Evolutionary conservation across 2,113 vertebrate species (phyloP), one percentile per base, ranked within the genome.

Genomic region (Heloderma charlesbogerti): DNA sequence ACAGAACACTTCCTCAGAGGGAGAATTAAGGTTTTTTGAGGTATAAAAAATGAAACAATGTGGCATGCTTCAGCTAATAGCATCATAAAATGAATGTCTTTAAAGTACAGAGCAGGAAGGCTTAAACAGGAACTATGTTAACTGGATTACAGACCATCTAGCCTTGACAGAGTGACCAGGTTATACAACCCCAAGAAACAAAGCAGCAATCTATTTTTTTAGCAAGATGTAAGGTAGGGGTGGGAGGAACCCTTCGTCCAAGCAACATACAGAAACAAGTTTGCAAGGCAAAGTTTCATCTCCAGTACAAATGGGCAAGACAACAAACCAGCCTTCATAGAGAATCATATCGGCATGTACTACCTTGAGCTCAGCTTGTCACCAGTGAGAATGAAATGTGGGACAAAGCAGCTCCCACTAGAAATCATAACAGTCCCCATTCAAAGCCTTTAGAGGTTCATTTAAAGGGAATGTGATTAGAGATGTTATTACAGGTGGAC

Each of bases 401-500:
- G 57, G 20, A 60, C 40, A 69, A 51, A 67, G 10, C 40, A 67
- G n/a, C 9, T 84, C 79, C 88, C 22, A 0, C 8, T 0, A 92
- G 89, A 93, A 91, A 88, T 95, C 90, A 96, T 94, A 96, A 95
- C 95, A 80, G 89, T 0, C 0, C 78, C 91, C 89, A 96, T 97
- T 97, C 92, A 96, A 86, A 1, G 0, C 88, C 16, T 87, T 72
- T 88, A 63, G 0, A 0, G 72, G 82, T 94, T 94, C 93, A 91
- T 75, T 90, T 54, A 87, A 83, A 94, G 88, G 90, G 91, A 91
- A 93, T 94, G 91, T 0, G 6, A 57, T 51, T 34, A 0, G 89
- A 91, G 92, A 92, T 97, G 95, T 97, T 96, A 96, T 96, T 97
- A 94, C 96, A 97, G 96, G 95, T 96, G 95, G 87, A 91, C 81